phyloP scores from a whole-genome alignment of 2,888 invertebrate species.

The Tetramorium bicarinatum region DNA sequence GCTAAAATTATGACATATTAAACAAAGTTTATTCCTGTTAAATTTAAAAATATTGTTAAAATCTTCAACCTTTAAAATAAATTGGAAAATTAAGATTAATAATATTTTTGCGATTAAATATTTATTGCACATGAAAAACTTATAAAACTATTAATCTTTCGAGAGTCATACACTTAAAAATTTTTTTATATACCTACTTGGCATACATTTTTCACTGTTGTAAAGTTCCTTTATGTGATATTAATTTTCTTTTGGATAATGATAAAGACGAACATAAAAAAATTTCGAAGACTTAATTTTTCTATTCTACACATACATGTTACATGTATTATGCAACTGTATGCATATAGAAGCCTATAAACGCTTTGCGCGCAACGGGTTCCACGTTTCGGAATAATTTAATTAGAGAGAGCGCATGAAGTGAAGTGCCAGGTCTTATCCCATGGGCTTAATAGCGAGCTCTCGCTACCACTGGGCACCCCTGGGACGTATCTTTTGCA shows the following conservation, averaged over 20 bases:
- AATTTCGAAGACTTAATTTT: conserved; percentile 35
- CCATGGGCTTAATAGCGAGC: conserved; percentile 83
- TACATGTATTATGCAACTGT: conserved; percentile 6
- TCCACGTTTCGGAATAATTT: conserved; percentile 82
- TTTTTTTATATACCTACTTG: too few relatives aligned
- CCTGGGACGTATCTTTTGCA: conserved; percentile 73
- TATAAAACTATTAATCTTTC: neutral
- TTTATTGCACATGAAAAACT: neutral
- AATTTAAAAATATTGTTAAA: neutral
- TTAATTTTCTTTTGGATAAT: neutral
- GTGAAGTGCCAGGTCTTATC: conserved; percentile 82
- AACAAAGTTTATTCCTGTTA: neutral
- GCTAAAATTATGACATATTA: neutral
- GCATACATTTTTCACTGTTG: too few relatives aligned
- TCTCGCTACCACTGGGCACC: conserved; percentile 75
- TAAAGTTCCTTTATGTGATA: too few relatives aligned
- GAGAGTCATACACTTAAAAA: too few relatives aligned
- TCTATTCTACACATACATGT: conserved; percentile 27
- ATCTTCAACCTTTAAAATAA: neutral
- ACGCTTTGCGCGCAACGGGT: conserved; percentile 48
- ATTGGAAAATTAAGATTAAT: neutral
- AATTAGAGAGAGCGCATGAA: conserved; percentile 81
- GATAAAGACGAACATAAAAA: neutral
- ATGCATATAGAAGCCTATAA: neutral
- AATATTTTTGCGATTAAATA: neutral